phyloP scores from a whole-genome alignment of 2,888 invertebrate genomes.

The Agonum fuliginosum region DNA sequence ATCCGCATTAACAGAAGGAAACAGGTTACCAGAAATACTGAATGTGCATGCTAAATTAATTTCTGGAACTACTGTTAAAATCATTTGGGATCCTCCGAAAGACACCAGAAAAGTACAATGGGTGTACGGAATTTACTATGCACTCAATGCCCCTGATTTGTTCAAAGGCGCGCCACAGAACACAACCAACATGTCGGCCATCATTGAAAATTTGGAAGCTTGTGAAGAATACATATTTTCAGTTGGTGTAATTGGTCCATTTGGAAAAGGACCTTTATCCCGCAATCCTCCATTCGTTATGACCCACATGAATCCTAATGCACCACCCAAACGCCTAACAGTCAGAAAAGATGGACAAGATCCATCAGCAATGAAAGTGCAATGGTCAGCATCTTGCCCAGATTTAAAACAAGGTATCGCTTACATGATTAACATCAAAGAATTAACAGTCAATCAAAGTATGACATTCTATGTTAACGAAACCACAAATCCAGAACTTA shows the following conservation, averaged over 20 bases:
- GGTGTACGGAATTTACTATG: constrained; percentile 85
- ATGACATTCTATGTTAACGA: constrained; percentile 74
- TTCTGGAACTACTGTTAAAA: constrained; percentile 77
- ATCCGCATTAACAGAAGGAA: constrained; percentile 73
- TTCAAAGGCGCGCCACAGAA: constrained; percentile 75
- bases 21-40: constrained; percentile 73
- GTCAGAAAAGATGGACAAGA: constrained; percentile 71
- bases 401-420: constrained; percentile 72
- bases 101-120: constrained; percentile 76
- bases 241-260: constrained; percentile 79
- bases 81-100: constrained; percentile 81
- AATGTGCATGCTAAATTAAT: constrained; percentile 74
- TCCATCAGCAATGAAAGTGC: constrained; percentile 76
- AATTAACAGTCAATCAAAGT: constrained; percentile 72
- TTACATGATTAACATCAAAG: constrained; percentile 77
- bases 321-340: constrained; percentile 81
- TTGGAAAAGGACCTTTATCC: constrained; percentile 80
- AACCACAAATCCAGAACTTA: constrained; percentile 73
- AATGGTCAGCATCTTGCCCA: constrained; percentile 84
- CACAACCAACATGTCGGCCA: constrained; percentile 75
- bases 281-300: constrained; percentile 74
- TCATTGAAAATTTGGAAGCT: constrained; percentile 79
- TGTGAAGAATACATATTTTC: constrained; percentile 85
- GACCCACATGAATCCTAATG: constrained; percentile 80
- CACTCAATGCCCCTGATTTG: constrained; percentile 76